Evolutionary conservation across 1,140 invertebrate species (phyloP).

Genomic region (Chrysoperla carnea): DNA sequence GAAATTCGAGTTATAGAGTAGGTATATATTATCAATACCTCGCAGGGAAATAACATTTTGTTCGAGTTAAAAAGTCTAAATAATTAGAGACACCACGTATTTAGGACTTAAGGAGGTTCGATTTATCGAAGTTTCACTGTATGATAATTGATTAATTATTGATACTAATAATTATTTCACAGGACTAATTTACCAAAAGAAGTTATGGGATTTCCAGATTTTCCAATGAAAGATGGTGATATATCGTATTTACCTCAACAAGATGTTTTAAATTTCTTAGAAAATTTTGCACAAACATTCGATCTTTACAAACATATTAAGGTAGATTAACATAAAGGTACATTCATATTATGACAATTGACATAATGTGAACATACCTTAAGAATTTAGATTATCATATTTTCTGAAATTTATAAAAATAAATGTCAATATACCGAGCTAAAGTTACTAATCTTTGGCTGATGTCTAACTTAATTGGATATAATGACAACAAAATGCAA

Average conservation of each 20-base stretch:
- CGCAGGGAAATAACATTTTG: too few relatives aligned
- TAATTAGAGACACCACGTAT: conserved; percentile 1
- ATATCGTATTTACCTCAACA: conserved; percentile 64
- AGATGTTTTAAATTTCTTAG: conserved; percentile 65
- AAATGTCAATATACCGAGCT: too few relatives aligned
- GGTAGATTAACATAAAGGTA: conserved; percentile 30
- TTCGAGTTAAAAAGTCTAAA: too few relatives aligned
- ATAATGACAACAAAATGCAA: too few relatives aligned
- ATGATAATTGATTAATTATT: conserved; percentile 6
- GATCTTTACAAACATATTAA: conserved; percentile 46
- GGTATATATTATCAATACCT: too few relatives aligned
- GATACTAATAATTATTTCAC: conserved; percentile 9
- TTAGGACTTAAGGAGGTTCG: background rate
- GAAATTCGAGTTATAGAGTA: too few relatives aligned
- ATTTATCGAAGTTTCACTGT: background rate
- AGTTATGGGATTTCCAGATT: conserved; percentile 60
- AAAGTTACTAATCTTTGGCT: too few relatives aligned
- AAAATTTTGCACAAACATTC: conserved; percentile 58
- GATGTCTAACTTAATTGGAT: too few relatives aligned
- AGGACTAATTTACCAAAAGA: conserved; percentile 70
- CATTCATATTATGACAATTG: background rate
- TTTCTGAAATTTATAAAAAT: too few relatives aligned
- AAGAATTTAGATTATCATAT: background rate
- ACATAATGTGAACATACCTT: background rate
- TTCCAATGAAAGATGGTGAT: conserved; percentile 42